These are phyloP conservation scores for Scelioninae gen. 1 DNA, from an alignment of 2,888 invertebrate genomes.

Conservation along the genomic window DNA sequence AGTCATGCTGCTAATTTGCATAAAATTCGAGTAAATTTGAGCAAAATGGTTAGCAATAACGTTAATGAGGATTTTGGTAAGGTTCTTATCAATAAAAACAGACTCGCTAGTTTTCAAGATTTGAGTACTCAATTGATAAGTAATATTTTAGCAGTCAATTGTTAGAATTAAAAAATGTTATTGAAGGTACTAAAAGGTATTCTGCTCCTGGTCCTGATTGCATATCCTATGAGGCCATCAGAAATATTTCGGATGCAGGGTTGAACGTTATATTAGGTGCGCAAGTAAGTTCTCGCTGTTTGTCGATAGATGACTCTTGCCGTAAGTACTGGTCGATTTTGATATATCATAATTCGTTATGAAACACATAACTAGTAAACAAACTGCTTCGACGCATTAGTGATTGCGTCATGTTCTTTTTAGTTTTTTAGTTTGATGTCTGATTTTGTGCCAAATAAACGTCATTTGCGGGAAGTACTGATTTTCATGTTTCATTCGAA, in stretches of 20 bases:
- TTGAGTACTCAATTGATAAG: not conserved
- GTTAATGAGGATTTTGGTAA: not conserved
- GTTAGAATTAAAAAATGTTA: not conserved
- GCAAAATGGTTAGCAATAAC: slow-evolving; percentile 1
- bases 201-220: slow-evolving; percentile 28
- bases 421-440: too few species aligned
- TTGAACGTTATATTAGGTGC: slow-evolving; percentile 6
- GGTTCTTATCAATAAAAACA: not conserved
- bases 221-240: slow-evolving; percentile 4
- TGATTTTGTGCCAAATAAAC: too few species aligned
- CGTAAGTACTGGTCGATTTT: too few species aligned
- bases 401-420: too few species aligned
- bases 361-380: too few species aligned
- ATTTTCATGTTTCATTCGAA: too few species aligned
- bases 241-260: slow-evolving; percentile 4
- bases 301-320: too few species aligned
- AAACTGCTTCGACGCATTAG: too few species aligned
- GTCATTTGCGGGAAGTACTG: too few species aligned
- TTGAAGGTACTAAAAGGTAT: slow-evolving; percentile 5
- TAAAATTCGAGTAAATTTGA: slow-evolving; percentile 5
- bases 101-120: not conserved
- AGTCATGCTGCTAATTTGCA: not conserved
- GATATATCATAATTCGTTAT: too few species aligned
- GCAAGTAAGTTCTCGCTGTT: too few species aligned
- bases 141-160: not conserved